These are phyloP conservation scores for Andricus quercusramuli DNA, from an alignment of 2,888 invertebrate species.

Conservation along the genomic window DNA sequence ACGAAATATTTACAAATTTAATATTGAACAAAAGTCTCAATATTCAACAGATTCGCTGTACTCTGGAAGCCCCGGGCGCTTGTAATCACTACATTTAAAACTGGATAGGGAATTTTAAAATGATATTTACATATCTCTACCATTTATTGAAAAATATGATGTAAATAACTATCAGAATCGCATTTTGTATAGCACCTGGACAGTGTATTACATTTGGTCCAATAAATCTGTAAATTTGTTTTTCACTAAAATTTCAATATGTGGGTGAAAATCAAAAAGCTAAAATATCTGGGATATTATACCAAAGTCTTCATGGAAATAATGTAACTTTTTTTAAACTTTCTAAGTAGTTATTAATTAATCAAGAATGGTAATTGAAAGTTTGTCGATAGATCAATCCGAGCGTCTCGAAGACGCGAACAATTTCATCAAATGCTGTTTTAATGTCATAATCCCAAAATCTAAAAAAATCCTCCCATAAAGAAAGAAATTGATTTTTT, in stretches of 20 bases:
- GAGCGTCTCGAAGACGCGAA: no score
- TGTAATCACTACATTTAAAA: conserved; percentile 27
- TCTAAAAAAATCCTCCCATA: no score
- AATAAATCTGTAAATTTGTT: conserved; percentile 4
- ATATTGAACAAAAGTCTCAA: conserved; percentile 14
- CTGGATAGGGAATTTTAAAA: conserved; percentile 19
- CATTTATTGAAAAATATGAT: conserved; percentile 1
- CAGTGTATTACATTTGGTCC: neutral
- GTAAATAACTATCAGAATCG: conserved; percentile 15
- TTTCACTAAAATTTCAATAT: conserved; percentile 7
- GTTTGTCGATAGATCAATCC: no score
- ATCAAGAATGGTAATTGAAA: no score
- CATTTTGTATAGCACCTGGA: neutral
- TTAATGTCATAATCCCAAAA: no score
- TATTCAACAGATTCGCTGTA: neutral
- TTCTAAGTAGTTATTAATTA: no score
- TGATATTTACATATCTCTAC: conserved; percentile 12
- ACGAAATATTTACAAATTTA: conserved; percentile 23
- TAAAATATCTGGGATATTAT: no score
- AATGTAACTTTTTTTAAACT: no score
- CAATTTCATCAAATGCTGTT: no score
- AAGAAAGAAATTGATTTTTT: no score
- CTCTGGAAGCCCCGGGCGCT: conserved; percentile 1
- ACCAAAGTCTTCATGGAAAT: no score
- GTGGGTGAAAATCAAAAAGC: neutral